Evolutionary conservation across 2,888 invertebrate species (phyloP), one percentile per base, ranked within the genome.

Genomic region (Toxonevra muliebris): DNA sequence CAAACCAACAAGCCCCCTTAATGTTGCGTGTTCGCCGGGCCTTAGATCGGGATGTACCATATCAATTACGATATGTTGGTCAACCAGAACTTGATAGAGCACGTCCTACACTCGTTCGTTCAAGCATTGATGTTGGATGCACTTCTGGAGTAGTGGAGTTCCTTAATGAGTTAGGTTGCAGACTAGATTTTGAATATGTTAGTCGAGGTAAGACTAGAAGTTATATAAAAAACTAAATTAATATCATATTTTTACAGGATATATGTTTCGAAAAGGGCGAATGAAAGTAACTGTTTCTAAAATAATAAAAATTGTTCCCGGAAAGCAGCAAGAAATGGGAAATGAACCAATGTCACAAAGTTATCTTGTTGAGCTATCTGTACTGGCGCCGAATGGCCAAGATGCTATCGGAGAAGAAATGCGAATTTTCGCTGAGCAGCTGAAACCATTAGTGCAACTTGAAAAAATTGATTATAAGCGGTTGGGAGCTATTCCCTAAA

Each of bases 261-360:
- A 93, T 80, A 94, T 97, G 92, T 97, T 97, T 80, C 89, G 96
- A 68, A 98, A 98, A 86, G 98, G 97, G 0, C 89, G 97, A 69
- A 96, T 98, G 95, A 98, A 98, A 86, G 93, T 97, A 19, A 96
- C 96, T 1, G 97, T 98, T 0, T 94, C 96, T 0, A 97, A 97
- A 85, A 92, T 97, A 68, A 95, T 93, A 79, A 96, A 95, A 88
- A 90, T 93, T 84, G 89, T 89, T 53, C 91, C 92, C 65, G 91
- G 90, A 48, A 92, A 92, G 80, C 87, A 89, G 40, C 87, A 88
- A 45, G 92, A 92, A 73, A 88, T 88, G 76, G 87, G 91, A 52
- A 82, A 82, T 64, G 97, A 97, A 81, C 91, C 95, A 0, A 91
- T 97, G 76, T 94, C 96, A 1, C 93, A 93, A 80, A 97, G 97